Conservation (phyloP, 2,113 vertebrate genomes). For the Bos indicus region DNA sequence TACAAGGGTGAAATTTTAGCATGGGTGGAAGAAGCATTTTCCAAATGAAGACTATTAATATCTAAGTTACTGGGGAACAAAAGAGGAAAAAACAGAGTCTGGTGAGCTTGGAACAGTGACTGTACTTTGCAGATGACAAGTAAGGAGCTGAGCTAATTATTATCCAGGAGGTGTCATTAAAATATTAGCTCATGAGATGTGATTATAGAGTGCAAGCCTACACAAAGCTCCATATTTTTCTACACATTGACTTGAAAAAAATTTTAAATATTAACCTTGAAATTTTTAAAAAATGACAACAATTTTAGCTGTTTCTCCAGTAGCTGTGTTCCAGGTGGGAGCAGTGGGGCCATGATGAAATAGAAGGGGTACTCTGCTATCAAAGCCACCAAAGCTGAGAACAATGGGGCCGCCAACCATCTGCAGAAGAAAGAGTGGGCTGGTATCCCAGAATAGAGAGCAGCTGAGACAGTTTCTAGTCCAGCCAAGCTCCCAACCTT, state of each 20-base stretch:
- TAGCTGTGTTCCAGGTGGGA: not conserved
- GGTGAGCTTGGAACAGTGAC: not conserved
- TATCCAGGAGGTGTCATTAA: not conserved
- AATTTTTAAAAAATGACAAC: not conserved
- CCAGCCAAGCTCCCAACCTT: not conserved
- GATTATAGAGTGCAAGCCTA: not conserved
- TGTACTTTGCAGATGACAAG: conserved; percentile 12
- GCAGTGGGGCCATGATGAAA: not conserved
- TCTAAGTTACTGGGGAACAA: not conserved
- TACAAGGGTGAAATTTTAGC: not conserved
- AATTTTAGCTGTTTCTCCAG: not conserved
- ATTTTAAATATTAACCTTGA: not conserved
- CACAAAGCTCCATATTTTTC: not conserved
- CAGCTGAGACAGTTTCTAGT: not conserved
- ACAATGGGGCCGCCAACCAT: not conserved
- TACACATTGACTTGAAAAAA: not conserved
- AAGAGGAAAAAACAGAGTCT: not conserved
- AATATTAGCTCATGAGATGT: conserved; percentile 27
- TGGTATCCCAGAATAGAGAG: not conserved
- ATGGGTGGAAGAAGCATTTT: not conserved
- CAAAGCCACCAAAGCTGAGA: not conserved
- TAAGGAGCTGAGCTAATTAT: conserved; percentile 32
- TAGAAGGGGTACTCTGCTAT: not conserved
- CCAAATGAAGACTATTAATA: not conserved
- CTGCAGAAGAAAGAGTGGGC: not conserved